A percentile compares a stretch with the other conserved stretches of the same genome.
Evolutionary conservation across 1,140 invertebrate genomes (phyloP).

Genomic region (Zophobas morio): DNA sequence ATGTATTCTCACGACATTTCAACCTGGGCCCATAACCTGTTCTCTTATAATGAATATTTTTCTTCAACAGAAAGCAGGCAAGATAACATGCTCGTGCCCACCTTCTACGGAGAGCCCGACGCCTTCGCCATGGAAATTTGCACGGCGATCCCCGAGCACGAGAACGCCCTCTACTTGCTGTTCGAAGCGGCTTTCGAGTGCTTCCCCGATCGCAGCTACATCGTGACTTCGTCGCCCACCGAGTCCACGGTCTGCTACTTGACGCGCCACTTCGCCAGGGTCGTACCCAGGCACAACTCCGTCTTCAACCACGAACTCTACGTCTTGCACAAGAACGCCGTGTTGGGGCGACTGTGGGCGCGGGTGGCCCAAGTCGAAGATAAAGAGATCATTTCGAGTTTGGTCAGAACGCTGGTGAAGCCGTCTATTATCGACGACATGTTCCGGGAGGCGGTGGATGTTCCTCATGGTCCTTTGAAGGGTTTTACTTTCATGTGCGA

Average conservation of each 20-base stretch:
- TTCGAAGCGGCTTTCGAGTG: conserved; percentile 77
- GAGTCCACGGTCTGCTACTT: conserved; percentile 68
- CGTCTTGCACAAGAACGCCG: conserved; percentile 73
- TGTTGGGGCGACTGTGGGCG: conserved; percentile 59
- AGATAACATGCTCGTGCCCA: conserved; percentile 38
- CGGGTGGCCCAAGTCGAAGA: conserved; percentile 20
- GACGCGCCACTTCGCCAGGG: conserved; percentile 56
- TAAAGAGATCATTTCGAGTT: neutral
- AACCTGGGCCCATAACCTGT: too few relatives aligned
- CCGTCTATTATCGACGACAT: conserved; percentile 8
- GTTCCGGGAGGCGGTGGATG: conserved; percentile 13
- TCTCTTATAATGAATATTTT: neutral
- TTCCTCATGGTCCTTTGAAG: neutral
- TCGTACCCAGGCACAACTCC: conserved; percentile 71
- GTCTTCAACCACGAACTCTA: conserved; percentile 76
- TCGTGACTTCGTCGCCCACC: conserved; percentile 75
- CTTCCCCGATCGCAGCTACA: conserved; percentile 79
- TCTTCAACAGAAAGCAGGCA: conserved; percentile 8
- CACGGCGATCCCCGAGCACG: conserved; percentile 74
- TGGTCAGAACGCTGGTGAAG: neutral
- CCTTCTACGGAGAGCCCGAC: conserved; percentile 67
- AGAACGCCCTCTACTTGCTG: conserved; percentile 70
- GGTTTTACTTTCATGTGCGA: conserved; percentile 68
- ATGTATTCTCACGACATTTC: too few relatives aligned
- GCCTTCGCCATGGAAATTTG: conserved; percentile 79